phyloP scores from a whole-genome alignment of 1,140 invertebrate genomes.

The Drepana arcuata region DNA sequence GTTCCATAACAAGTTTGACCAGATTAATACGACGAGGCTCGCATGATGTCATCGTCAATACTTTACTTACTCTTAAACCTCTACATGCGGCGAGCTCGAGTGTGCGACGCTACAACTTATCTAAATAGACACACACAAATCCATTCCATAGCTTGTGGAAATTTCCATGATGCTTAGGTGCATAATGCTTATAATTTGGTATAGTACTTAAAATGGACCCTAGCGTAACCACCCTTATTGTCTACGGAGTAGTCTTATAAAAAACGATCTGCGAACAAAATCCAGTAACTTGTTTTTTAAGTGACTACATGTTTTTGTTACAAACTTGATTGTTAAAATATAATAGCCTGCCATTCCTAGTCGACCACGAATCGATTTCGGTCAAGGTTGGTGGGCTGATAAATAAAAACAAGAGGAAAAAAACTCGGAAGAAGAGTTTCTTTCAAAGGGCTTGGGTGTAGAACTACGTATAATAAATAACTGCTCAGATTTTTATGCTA shows the following conservation, averaged over 20 bases:
- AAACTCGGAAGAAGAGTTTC: too few relatives aligned
- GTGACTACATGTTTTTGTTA: slow-evolving; percentile 22
- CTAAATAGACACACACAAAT: slow-evolving; percentile 18
- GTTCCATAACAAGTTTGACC: slow-evolving; percentile 21
- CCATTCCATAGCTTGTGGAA: slow-evolving; percentile 28
- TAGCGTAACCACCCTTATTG: slow-evolving; percentile 21
- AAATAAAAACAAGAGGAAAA: slow-evolving; percentile 8
- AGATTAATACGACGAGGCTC: slow-evolving; percentile 12
- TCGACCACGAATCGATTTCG: slow-evolving; percentile 24
- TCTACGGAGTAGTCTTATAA: slow-evolving; percentile 31
- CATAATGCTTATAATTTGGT: slow-evolving; percentile 7
- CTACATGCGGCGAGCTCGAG: slow-evolving; percentile 2
- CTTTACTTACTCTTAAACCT: slow-evolving; percentile 9
- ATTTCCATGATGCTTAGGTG: slow-evolving; percentile 30
- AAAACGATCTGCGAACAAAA: slow-evolving; percentile 24
- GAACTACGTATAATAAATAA: too few relatives aligned
- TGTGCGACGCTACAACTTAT: slow-evolving; percentile 11
- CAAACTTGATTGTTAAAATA: slow-evolving; percentile 11
- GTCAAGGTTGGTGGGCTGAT: slow-evolving; percentile 24
- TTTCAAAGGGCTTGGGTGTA: too few relatives aligned
- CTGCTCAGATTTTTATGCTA: too few relatives aligned
- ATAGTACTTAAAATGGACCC: slow-evolving; percentile 34
- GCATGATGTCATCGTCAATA: slow-evolving; percentile 21
- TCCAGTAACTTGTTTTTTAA: slow-evolving; percentile 22
- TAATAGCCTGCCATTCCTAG: slow-evolving; percentile 10